phyloP scores from a whole-genome alignment of 2,113 vertebrate species.

The Tetraodon nigroviridis region DNA sequence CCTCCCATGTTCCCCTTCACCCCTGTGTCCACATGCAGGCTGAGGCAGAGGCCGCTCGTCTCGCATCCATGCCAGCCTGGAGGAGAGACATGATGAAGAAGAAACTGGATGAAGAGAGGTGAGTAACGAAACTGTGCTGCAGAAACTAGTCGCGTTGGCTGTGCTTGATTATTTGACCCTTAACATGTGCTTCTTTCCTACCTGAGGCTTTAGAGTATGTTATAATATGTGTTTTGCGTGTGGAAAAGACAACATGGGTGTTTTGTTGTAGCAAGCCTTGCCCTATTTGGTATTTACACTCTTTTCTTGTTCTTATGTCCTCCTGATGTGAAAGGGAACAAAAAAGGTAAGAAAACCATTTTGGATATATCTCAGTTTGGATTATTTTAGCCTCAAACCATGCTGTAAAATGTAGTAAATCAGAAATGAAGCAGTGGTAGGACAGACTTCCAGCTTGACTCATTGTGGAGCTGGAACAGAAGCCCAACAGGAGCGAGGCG shows the following conservation, averaged over 20 bases:
- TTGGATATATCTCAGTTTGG: background rate
- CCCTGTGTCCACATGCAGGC: slow-evolving; percentile 68
- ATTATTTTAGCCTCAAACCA: background rate
- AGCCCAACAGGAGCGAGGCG: too few relatives aligned
- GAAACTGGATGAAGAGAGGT: slow-evolving; percentile 95
- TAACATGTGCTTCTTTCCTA: background rate
- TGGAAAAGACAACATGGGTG: too few relatives aligned
- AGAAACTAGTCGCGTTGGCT: background rate
- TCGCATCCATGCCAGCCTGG: slow-evolving; percentile 94
- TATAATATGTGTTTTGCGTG: background rate
- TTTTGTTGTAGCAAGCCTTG: slow-evolving; percentile 4
- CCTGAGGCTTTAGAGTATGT: background rate
- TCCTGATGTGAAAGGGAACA: slow-evolving; percentile 81
- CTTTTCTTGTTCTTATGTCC: slow-evolving; percentile 44
- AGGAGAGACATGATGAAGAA: slow-evolving; percentile 94
- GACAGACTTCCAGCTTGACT: too few relatives aligned
- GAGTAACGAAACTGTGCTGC: slow-evolving; percentile 48
- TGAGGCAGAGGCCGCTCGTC: slow-evolving; percentile 82
- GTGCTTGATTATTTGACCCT: background rate
- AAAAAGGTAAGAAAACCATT: slow-evolving; percentile 84
- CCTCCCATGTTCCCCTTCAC: slow-evolving; percentile 4
- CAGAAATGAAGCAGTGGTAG: background rate
- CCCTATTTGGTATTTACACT: slow-evolving; percentile 50
- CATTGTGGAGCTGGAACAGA: too few relatives aligned
- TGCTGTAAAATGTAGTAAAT: background rate